Percentiles rank a stretch among this genome's conserved stretches.
These are phyloP conservation scores for Papilio protenor DNA, from an alignment of 2,888 invertebrate species.

Conservation along the genomic window DNA sequence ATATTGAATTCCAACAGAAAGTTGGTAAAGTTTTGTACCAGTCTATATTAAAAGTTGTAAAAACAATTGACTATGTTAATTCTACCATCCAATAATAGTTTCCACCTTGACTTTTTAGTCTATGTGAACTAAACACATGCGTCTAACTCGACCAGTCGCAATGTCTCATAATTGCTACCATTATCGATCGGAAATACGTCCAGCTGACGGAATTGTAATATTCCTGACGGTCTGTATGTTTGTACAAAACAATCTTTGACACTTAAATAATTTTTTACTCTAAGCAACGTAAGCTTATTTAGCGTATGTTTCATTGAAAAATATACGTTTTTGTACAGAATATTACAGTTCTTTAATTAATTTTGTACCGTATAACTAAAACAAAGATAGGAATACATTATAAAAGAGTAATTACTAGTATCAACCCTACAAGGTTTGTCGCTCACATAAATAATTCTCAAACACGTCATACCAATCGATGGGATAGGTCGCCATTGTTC, in stretches of 20 bases:
- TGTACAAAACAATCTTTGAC: neutral
- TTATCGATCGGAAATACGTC: neutral
- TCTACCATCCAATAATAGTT: neutral
- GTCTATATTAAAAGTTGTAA: too few species aligned
- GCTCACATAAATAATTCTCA: constrained; percentile 73
- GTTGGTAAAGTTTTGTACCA: too few species aligned
- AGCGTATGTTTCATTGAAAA: neutral
- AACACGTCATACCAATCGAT: constrained; percentile 63
- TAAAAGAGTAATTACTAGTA: neutral
- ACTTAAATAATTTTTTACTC: too few species aligned
- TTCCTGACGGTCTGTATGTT: neutral
- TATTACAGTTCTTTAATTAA: too few species aligned
- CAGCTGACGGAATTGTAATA: neutral
- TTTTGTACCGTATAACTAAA: too few species aligned
- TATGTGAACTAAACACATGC: neutral
- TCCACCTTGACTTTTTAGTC: constrained; percentile 37
- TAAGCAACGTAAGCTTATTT: too few species aligned
- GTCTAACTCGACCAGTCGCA: neutral
- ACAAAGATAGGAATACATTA: neutral
- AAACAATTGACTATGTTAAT: neutral
- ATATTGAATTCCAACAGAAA: too few species aligned
- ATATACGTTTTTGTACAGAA: neutral
- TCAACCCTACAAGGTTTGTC: constrained; percentile 51
- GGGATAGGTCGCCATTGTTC: constrained; percentile 68
- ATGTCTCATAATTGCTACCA: neutral